Evolutionary conservation across 2,113 vertebrate species (phyloP).

Genomic region (Miniopterus natalensis): DNA sequence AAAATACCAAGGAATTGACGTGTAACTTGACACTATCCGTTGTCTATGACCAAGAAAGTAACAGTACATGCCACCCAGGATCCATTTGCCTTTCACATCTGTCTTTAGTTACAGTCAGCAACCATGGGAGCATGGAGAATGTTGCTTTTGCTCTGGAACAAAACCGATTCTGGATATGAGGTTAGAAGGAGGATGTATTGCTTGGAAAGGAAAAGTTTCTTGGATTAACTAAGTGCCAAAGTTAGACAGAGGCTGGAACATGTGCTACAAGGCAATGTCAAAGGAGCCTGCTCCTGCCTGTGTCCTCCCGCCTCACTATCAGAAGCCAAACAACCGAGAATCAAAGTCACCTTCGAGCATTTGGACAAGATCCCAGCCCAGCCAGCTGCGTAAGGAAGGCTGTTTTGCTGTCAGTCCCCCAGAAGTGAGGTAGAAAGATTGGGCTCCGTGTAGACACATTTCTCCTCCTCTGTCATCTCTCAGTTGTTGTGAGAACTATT

Average conservation of each 20-base stretch:
- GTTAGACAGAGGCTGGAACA: not conserved
- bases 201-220: not conserved
- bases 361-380: conserved; percentile 39
- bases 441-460: not conserved
- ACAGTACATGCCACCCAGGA: not conserved
- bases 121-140: not conserved
- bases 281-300: not conserved
- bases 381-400: conserved; percentile 15
- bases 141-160: conserved; percentile 24
- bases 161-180: not conserved
- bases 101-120: conserved; percentile 15
- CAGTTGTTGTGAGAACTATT: not conserved
- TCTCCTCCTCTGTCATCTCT: not conserved
- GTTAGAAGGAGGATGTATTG: not conserved
- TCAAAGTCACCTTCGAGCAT: conserved; percentile 51
- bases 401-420: not conserved
- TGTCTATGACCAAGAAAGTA: not conserved
- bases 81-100: conserved; percentile 49
- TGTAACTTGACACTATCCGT: not conserved
- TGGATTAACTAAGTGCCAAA: not conserved
- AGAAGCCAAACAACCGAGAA: conserved; percentile 19
- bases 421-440: conserved; percentile 21
- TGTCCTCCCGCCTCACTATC: no score
- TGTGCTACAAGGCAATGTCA: not conserved
- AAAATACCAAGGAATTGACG: conserved; percentile 16